A percentile compares a stretch with the other conserved stretches of the same genome.
phyloP scores from a whole-genome alignment of 2,888 invertebrate species.

The Luffia ferchaultella region DNA sequence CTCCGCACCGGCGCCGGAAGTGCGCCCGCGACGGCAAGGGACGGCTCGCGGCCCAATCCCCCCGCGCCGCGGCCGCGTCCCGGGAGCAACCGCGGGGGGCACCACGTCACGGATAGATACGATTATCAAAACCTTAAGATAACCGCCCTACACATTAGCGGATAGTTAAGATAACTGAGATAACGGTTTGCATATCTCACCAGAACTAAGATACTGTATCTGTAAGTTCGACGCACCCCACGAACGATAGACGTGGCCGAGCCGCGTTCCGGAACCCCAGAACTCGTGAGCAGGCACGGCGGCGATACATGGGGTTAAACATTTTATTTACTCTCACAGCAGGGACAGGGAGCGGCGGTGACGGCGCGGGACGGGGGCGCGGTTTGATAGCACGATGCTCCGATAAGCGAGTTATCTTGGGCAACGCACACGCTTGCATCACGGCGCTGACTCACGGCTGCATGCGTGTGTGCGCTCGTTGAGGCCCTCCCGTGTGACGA shows the following conservation, averaged over 20 bases:
- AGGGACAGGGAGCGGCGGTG: background rate
- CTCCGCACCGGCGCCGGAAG: constrained; percentile 19
- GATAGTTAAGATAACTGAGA: constrained; percentile 62
- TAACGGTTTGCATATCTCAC: constrained; percentile 60
- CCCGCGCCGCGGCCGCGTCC: background rate
- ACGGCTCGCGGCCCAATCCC: too few relatives aligned
- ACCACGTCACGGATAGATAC: constrained; percentile 20
- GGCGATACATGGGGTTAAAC: too few relatives aligned
- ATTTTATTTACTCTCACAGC: too few relatives aligned
- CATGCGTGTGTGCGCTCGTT: too few relatives aligned
- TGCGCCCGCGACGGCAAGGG: constrained; percentile 41
- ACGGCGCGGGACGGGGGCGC: background rate
- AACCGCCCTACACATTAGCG: constrained; percentile 52
- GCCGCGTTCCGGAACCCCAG: background rate
- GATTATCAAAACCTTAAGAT: constrained; percentile 55
- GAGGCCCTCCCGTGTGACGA: too few relatives aligned
- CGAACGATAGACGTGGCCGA: background rate
- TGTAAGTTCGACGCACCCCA: constrained; percentile 43
- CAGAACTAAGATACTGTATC: constrained; percentile 36
- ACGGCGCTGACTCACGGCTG: too few relatives aligned
- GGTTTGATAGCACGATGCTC: background rate
- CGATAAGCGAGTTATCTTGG: too few relatives aligned
- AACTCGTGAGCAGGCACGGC: too few relatives aligned
- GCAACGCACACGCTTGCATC: too few relatives aligned
- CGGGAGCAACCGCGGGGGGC: background rate